Conservation (phyloP, 2,888 invertebrate genomes). For the Vanessa cardui region DNA sequence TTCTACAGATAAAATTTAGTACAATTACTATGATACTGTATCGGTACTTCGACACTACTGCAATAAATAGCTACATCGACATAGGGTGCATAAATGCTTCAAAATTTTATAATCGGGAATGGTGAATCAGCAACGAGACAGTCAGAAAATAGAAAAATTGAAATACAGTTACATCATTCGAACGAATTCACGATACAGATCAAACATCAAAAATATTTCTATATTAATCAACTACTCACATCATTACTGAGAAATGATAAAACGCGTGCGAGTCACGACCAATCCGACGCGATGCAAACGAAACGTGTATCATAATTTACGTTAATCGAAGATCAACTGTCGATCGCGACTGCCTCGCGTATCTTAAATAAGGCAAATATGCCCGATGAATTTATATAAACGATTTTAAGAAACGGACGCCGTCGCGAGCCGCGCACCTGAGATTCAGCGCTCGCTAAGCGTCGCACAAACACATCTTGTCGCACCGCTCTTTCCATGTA, state of each 20-base stretch:
- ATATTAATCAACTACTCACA: slow-evolving; percentile 75
- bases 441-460: slow-evolving; percentile 71
- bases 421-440: slow-evolving; percentile 58
- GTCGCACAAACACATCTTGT: slow-evolving; percentile 52
- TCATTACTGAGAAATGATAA: slow-evolving; percentile 65
- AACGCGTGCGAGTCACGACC: slow-evolving; percentile 59
- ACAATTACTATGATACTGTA: slow-evolving; percentile 77
- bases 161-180: slow-evolving; percentile 71
- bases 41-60: slow-evolving; percentile 78
- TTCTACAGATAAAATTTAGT: slow-evolving; percentile 78
- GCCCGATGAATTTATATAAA: slow-evolving; percentile 42
- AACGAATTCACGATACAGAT: slow-evolving; percentile 77
- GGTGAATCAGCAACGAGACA: slow-evolving; percentile 65
- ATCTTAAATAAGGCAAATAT: slow-evolving; percentile 20
- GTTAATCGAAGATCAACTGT: slow-evolving; percentile 5
- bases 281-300: slow-evolving; percentile 31
- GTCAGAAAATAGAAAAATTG: slow-evolving; percentile 67
- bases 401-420: slow-evolving; percentile 35
- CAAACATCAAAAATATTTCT: slow-evolving; percentile 79
- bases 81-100: slow-evolving; percentile 79
- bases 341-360: slow-evolving; percentile 45
- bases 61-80: slow-evolving; percentile 72
- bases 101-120: slow-evolving; percentile 66
- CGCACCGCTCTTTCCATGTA: slow-evolving; percentile 51
- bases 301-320: slow-evolving; percentile 10